Percentiles rank a stretch among this genome's conserved stretches.
phyloP scores from a whole-genome alignment of 2,113 vertebrate species.

The Heterotilapia buettikoferi region DNA sequence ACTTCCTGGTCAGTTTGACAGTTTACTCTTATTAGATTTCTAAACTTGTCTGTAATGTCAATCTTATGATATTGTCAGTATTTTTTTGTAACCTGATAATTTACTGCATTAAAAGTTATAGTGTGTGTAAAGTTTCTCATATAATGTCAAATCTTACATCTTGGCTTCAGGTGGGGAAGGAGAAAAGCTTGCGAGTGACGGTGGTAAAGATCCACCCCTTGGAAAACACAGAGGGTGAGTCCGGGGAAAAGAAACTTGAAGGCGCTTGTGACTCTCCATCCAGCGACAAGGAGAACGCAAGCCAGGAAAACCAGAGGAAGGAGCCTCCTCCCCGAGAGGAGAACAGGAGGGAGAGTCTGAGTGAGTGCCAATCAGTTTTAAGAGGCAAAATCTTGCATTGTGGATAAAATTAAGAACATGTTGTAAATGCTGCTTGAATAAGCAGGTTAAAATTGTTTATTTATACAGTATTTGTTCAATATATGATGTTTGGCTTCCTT shows the following conservation, averaged over 20 bases:
- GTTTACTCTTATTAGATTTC: not conserved
- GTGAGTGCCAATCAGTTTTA: conserved; percentile 70
- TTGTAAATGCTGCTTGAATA: not conserved
- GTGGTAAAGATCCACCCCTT: conserved; percentile 88
- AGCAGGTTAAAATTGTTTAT: not conserved
- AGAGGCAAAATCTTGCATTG: not conserved
- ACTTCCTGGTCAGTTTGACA: conserved; percentile 83
- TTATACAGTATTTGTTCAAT: not conserved
- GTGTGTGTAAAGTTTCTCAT: not conserved
- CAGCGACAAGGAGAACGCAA: conserved; percentile 95
- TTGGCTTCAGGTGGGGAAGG: conserved; percentile 81
- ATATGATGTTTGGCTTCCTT: not conserved
- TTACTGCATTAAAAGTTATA: not conserved
- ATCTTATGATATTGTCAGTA: not conserved
- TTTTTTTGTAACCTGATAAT: not conserved
- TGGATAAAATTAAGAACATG: not conserved
- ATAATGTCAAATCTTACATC: not conserved
- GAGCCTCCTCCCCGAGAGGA: conserved; percentile 80
- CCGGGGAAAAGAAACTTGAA: conserved; percentile 85
- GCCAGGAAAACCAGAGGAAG: conserved; percentile 87
- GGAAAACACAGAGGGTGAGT: conserved; percentile 79
- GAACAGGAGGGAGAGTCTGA: conserved; percentile 81
- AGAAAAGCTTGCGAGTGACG: conserved; percentile 84
- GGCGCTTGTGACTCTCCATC: conserved; percentile 93
- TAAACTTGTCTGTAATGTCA: not conserved